These are phyloP conservation scores for Aramus guarauna DNA, from an alignment of 2,113 vertebrate genomes.

Conservation along the genomic window DNA sequence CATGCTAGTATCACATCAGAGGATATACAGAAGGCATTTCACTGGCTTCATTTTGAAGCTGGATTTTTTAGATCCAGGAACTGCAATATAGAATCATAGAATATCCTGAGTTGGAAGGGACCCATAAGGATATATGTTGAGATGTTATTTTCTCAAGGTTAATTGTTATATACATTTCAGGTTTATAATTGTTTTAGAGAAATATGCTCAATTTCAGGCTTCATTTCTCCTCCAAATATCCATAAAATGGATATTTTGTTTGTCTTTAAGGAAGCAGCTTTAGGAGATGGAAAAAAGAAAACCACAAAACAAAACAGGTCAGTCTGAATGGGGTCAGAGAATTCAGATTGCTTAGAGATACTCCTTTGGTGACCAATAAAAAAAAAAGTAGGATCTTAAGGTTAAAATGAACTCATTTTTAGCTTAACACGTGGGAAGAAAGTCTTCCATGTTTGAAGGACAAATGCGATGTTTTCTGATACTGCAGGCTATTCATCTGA, in stretches of 20 bases:
- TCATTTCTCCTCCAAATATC: neutral
- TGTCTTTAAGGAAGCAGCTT: neutral
- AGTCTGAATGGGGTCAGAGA: neutral
- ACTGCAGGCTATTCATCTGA: neutral
- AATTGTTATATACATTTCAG: neutral
- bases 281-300: neutral
- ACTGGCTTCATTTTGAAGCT: neutral
- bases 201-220: neutral
- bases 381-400: neutral
- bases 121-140: neutral
- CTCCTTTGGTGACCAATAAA: neutral
- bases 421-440: neutral
- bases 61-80: neutral
- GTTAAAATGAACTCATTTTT: neutral
- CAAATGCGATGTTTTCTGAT: neutral
- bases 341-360: neutral
- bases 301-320: neutral
- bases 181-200: slow-evolving; percentile 26
- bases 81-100: neutral
- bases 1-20: neutral
- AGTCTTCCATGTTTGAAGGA: neutral
- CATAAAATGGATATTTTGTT: neutral
- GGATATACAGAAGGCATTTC: neutral
- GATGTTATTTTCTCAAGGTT: slow-evolving; percentile 20
- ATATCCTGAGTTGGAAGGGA: no score